Evolutionary conservation across 2,888 invertebrate genomes (phyloP).

Genomic region (Lydus trimaculatus): DNA sequence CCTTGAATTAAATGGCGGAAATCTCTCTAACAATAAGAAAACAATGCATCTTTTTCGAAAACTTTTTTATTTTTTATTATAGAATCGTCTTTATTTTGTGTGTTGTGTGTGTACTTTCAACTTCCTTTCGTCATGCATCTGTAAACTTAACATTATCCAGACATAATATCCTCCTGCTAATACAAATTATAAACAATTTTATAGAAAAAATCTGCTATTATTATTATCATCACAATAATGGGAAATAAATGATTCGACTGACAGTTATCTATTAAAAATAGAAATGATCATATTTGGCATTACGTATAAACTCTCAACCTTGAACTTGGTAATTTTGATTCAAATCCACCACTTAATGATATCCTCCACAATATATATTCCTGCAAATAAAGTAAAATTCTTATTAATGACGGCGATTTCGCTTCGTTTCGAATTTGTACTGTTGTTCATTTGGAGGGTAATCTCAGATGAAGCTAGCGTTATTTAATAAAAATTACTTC

Average conservation of each 20-base stretch:
- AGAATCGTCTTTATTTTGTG: background rate
- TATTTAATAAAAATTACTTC: no score
- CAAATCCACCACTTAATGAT: no score
- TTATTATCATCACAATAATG: background rate
- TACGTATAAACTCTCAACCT: slow-evolving; percentile 20
- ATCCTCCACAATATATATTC: background rate
- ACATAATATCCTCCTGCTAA: background rate
- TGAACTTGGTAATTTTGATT: slow-evolving; percentile 17
- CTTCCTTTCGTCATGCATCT: slow-evolving; percentile 3
- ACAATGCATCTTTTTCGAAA: background rate
- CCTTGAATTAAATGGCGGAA: background rate
- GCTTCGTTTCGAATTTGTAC: no score
- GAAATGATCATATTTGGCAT: slow-evolving; percentile 15
- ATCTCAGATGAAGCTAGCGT: no score
- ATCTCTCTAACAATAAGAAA: background rate
- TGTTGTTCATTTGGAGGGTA: no score
- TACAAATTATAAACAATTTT: background rate
- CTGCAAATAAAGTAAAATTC: background rate
- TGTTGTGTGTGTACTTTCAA: background rate
- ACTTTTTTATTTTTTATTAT: background rate
- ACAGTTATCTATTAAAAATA: background rate
- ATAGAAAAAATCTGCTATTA: background rate
- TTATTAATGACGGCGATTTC: no score
- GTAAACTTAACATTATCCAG: background rate
- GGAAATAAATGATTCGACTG: background rate